Conservation (phyloP, 2,113 vertebrate genomes). For the Ardeotis arabs region DNA sequence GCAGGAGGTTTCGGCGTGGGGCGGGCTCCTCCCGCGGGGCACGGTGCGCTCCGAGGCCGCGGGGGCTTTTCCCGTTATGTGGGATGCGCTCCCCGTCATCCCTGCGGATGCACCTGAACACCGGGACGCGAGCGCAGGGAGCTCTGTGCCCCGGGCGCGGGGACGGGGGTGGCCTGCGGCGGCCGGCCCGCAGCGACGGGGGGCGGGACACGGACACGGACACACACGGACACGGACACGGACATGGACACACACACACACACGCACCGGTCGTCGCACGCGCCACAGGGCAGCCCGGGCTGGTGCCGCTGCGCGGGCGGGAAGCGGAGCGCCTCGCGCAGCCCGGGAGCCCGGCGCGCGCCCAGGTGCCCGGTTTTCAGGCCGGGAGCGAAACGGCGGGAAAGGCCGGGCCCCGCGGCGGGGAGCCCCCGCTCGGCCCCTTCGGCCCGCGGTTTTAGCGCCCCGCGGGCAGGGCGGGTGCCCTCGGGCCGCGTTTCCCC, state of each 20-base stretch:
- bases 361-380: neutral
- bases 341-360: neutral
- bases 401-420: neutral
- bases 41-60: neutral
- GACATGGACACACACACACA: too few relatives aligned
- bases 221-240: too few relatives aligned
- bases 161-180: too few relatives aligned
- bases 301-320: neutral
- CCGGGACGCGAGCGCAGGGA: accelerated
- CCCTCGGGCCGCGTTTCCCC: neutral
- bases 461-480: neutral
- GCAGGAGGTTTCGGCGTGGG: neutral
- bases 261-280: too few relatives aligned
- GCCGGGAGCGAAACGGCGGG: neutral
- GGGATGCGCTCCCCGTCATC: neutral
- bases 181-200: too few relatives aligned
- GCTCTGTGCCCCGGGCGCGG: too few relatives aligned
- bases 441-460: neutral
- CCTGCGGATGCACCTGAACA: accelerated
- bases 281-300: too few relatives aligned
- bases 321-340: neutral
- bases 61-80: neutral
- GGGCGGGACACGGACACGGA: too few relatives aligned
- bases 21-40: neutral
- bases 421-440: too few relatives aligned